Conservation (phyloP, 2,797 vertebrate genomes). For the Heliangelus exortis region DNA sequence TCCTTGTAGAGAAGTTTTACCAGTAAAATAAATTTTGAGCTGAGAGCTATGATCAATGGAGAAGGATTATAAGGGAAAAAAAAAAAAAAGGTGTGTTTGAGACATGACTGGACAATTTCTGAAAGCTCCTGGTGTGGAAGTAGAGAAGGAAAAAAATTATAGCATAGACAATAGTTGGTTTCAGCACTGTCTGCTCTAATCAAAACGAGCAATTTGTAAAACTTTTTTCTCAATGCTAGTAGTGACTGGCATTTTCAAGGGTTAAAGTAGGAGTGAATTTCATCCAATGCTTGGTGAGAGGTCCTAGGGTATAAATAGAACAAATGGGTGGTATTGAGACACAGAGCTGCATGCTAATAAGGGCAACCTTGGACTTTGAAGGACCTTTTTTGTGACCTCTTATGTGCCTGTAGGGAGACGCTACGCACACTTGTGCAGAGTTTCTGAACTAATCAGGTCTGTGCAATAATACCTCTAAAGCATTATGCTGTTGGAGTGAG, state of each 20-base stretch:
- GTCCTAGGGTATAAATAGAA: background rate
- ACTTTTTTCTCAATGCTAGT: background rate
- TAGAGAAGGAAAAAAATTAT: rapidly evolving
- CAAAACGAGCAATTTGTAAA: background rate
- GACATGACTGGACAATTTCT: background rate
- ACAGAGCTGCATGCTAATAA: background rate
- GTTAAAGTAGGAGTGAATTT: background rate
- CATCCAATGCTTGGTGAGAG: background rate
- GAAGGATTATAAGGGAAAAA: too few species aligned
- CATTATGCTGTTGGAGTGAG: background rate
- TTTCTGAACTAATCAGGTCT: background rate
- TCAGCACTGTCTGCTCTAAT: background rate
- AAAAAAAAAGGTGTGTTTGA: background rate
- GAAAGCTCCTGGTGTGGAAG: background rate
- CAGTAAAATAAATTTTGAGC: background rate
- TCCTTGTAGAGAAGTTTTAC: background rate
- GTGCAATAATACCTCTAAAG: background rate
- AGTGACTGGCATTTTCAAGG: background rate
- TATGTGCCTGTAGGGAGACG: background rate
- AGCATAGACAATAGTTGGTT: background rate
- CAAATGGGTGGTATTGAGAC: background rate
- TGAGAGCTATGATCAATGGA: background rate
- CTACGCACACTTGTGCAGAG: background rate
- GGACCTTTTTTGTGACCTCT: background rate
- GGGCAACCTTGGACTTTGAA: background rate